A percentile compares a stretch with the other conserved stretches of the same genome.
Evolutionary conservation across 2,888 invertebrate species (phyloP).

Genomic region (Nymphalis urticae): DNA sequence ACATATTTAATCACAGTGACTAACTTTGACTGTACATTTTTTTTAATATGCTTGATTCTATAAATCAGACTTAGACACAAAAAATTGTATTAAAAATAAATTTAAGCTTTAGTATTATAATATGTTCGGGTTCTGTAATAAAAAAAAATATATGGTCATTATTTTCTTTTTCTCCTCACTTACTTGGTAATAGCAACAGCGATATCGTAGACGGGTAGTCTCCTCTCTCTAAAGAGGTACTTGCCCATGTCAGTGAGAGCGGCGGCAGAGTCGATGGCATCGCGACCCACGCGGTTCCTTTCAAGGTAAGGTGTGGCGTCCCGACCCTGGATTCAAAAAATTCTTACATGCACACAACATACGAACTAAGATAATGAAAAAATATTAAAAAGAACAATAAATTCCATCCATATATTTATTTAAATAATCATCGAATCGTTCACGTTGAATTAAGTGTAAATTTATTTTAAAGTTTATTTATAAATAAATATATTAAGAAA

Average conservation of each 20-base stretch:
- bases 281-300: slow-evolving; percentile 94
- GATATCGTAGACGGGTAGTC: slow-evolving; percentile 96
- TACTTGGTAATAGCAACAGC: slow-evolving; percentile 98
- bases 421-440: not conserved
- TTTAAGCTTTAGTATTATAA: not conserved
- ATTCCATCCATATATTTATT: not conserved
- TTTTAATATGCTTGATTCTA: not conserved
- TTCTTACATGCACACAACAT: slow-evolving; percentile 5
- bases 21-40: not conserved
- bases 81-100: not conserved
- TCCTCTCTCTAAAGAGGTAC: slow-evolving; percentile 96
- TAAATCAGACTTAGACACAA: not conserved
- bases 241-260: slow-evolving; percentile 98
- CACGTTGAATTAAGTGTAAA: not conserved
- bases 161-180: slow-evolving; percentile 62
- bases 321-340: slow-evolving; percentile 84
- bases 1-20: slow-evolving; percentile 18
- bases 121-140: not conserved
- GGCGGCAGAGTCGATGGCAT: slow-evolving; percentile 96
- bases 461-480: not conserved
- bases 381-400: not conserved
- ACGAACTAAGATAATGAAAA: not conserved
- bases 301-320: slow-evolving; percentile 97
- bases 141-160: not conserved
- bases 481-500: slow-evolving; percentile 6